Evolutionary conservation across 2,113 vertebrate genomes (phyloP).

Genomic region (Limanda limanda): DNA sequence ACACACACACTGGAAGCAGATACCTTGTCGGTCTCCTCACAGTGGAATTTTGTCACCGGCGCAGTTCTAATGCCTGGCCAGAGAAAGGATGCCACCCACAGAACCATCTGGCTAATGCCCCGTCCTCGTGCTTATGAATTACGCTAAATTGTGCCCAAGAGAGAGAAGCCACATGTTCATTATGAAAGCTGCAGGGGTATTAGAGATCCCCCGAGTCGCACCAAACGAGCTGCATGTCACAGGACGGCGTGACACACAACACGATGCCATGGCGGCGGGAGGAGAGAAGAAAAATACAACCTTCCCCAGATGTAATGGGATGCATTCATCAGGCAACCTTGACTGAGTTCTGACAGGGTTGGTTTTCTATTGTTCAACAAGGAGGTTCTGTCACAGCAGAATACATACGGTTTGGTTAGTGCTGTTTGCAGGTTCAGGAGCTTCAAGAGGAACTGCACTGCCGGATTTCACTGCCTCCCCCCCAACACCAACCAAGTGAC

Average conservation of each 20-base stretch:
- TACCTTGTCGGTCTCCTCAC: constrained; percentile 65
- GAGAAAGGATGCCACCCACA: constrained; percentile 81
- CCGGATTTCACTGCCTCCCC: constrained; percentile 20
- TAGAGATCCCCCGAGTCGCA: constrained; percentile 79
- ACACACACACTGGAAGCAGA: constrained; percentile 47
- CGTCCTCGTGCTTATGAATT: constrained; percentile 82
- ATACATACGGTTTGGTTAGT: constrained; percentile 3
- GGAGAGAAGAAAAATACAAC: constrained; percentile 37
- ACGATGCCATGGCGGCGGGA: constrained; percentile 42
- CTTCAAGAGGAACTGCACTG: constrained; percentile 21
- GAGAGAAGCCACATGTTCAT: constrained; percentile 83
- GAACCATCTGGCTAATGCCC: constrained; percentile 83
- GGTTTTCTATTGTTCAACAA: constrained; percentile 57
- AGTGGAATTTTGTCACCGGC: constrained; percentile 74
- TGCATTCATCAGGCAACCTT: constrained; percentile 72
- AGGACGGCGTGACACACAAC: constrained; percentile 76
- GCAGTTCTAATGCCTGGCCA: constrained; percentile 77
- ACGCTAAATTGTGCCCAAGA: constrained; percentile 82
- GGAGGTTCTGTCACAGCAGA: constrained; percentile 34
- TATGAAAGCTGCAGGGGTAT: constrained; percentile 83
- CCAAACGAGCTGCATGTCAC: constrained; percentile 79
- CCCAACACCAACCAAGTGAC: constrained; percentile 25
- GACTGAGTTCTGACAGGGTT: constrained; percentile 58
- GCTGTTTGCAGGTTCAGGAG: constrained; percentile 3
- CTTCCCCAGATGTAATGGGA: constrained; percentile 66